Conservation (phyloP, 2,797 vertebrate genomes). For the Phyllotis vaccarum region DNA sequence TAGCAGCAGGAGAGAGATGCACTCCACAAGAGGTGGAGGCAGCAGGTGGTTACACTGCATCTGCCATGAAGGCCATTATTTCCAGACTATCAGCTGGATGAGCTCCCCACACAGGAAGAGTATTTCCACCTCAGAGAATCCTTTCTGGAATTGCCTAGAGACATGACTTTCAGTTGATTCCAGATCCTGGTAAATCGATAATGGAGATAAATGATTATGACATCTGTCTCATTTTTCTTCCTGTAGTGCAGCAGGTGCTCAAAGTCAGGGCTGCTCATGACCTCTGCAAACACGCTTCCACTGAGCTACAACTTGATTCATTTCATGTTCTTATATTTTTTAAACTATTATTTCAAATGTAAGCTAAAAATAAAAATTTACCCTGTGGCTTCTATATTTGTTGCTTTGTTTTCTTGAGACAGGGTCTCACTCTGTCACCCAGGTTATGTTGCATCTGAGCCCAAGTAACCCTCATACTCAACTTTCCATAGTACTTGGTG, state of each 20-base stretch:
- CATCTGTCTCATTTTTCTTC: background rate
- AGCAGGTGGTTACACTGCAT: background rate
- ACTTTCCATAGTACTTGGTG: background rate
- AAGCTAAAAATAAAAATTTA: background rate
- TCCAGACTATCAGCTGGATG: background rate
- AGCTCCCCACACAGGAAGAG: background rate
- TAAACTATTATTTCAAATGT: constrained; percentile 8
- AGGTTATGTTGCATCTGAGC: background rate
- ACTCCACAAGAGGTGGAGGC: background rate
- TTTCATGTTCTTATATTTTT: background rate
- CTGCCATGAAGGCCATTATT: background rate
- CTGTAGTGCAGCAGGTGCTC: background rate
- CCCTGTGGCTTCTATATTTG: background rate
- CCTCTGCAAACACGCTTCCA: background rate
- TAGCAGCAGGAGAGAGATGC: background rate
- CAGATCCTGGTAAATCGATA: background rate
- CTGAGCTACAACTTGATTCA: background rate
- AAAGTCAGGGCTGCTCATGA: background rate
- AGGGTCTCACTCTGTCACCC: background rate
- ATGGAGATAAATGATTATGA: background rate
- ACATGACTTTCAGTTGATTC: background rate
- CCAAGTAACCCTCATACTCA: background rate
- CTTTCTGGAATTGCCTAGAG: background rate
- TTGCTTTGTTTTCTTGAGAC: background rate
- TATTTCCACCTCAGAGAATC: background rate